Base-by-base conservation (phyloP, 1,140 invertebrate species). In the Teleogryllus occipitalis region DNA sequence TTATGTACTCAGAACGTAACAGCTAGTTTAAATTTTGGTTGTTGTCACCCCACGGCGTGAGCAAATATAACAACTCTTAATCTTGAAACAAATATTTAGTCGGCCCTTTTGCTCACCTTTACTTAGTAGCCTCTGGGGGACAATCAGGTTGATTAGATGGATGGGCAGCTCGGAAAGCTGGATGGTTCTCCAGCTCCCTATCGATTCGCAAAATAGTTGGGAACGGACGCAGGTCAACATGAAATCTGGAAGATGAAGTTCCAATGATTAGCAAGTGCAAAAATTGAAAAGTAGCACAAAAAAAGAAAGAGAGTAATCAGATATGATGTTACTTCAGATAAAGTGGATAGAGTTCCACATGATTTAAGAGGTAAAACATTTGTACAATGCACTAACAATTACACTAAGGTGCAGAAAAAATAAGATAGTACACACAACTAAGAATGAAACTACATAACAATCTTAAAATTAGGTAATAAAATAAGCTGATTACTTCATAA, bases 61-160 rank as follows among this genome's bases (percentile, higher is more conserved):
- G 54, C 54, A 65, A 65, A 65, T 65, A 65, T 65, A 65, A 65
- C 54, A 65, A 65, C 54, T 14, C 18, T 65, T 65, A 3, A 65
- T 65, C 10, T 18, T 65, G 54, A 65, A 65, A 65, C 54, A 65
- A 65, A 65, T 65, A 14, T 65, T 2, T 65, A 14, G 18, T 65
- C 7, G 54, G 7, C 18, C 18, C 54, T 65, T 65, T 65, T 65
- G 54, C 54, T 65, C 54, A 65, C 54, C 73, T 65, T 87, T 91
- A 92, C 88, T 94, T 93, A 83, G 92, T 92, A 83, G 90, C 92
- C 87, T 94, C 94, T 49, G 93, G 93, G 65, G 95, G 95, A 87
- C 94, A 96, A 87, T 99, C 97, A 22, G 95, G 95, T 89, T 98
- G 96, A 84, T 92, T 91, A 81, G 93, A 93, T 47, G 95, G 94